Conservation (phyloP, 35 echinoderm and acorn worm species). For the Anneissia japonica region DNA sequence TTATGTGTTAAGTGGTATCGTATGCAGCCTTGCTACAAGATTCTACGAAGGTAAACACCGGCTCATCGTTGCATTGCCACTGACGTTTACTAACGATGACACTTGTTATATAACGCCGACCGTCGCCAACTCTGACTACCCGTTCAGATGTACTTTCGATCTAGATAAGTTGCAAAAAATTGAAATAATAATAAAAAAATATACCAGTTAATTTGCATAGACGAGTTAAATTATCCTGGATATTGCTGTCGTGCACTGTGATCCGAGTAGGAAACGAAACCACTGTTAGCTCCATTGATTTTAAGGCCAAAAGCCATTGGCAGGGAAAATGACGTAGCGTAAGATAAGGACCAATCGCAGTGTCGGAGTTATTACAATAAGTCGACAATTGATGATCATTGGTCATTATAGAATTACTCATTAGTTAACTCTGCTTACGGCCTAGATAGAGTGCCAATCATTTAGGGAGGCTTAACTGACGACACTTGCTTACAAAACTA, state of each 20-base stretch:
- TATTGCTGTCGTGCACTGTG: not conserved
- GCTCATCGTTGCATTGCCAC: not conserved
- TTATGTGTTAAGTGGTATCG: not conserved
- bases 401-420: not conserved
- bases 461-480: not conserved
- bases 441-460: not conserved
- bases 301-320: not conserved
- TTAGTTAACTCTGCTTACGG: not conserved
- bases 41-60: not conserved
- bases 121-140: not conserved
- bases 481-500: not conserved
- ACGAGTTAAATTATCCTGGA: not conserved
- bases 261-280: too few relatives aligned
- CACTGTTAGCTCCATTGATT: not conserved
- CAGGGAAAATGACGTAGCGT: not conserved
- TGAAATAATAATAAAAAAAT: not conserved
- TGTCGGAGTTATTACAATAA: not conserved
- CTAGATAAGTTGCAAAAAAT: not conserved
- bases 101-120: not conserved
- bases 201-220: not conserved
- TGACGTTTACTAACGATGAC: not conserved
- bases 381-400: not conserved
- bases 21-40: not conserved
- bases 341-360: not conserved
- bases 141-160: not conserved